Evolutionary conservation across 2,888 invertebrate species (phyloP).

Genomic region (Gisinianus flammeolus): DNA sequence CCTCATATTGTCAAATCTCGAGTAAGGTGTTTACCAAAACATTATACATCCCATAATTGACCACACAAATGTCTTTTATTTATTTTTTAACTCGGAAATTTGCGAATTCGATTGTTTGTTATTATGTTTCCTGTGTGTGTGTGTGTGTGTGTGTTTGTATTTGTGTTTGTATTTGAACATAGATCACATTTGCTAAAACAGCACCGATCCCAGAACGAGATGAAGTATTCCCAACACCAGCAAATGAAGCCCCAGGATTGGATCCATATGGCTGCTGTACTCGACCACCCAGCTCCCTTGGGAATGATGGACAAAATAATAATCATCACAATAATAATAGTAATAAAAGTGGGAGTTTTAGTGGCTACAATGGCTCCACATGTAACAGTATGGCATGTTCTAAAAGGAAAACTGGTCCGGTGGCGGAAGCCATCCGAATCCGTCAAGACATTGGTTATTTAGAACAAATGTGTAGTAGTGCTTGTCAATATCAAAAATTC

Average conservation of each 20-base stretch:
- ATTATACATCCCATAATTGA: not conserved
- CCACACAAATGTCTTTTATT: not conserved
- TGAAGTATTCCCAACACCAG: not conserved
- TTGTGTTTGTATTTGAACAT: not conserved
- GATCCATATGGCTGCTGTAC: not conserved
- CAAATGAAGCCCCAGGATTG: not conserved
- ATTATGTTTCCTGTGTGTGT: too few species aligned
- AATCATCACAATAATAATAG: not conserved
- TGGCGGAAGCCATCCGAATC: conserved; percentile 49
- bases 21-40: conserved; percentile 24
- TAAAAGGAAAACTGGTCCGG: conserved; percentile 38
- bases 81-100: too few species aligned
- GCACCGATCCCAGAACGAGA: conserved; percentile 52
- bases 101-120: too few species aligned
- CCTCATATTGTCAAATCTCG: conserved; percentile 37
- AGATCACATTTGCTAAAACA: conserved; percentile 55
- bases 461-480: conserved; percentile 53
- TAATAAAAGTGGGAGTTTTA: not conserved
- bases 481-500: conserved; percentile 32
- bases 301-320: not conserved
- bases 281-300: not conserved
- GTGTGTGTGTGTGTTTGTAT: too few species aligned
- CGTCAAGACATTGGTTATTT: conserved; percentile 55
- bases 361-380: not conserved
- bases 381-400: conserved; percentile 1